A percentile compares a stretch with the other conserved stretches of the same genome.
phyloP scores from a whole-genome alignment of 2,113 vertebrate genomes.

The Mohoua ochrocephala region DNA sequence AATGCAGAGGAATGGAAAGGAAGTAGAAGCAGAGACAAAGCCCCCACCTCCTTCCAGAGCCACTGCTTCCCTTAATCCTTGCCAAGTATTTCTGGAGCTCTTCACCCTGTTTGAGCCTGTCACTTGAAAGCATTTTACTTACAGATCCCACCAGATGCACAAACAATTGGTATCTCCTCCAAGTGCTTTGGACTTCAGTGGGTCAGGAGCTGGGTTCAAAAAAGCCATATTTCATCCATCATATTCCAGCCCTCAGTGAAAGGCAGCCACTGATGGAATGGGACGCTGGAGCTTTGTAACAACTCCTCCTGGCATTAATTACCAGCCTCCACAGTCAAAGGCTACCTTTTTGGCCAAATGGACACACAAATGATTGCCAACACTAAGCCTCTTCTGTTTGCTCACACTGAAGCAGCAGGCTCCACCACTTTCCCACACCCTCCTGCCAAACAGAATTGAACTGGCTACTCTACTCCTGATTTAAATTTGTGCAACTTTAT shows the following conservation, averaged over 20 bases:
- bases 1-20: not conserved
- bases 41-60: not conserved
- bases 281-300: not conserved
- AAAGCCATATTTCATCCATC: not conserved
- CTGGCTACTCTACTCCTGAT: not conserved
- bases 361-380: not conserved
- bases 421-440: not conserved
- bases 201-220: not conserved
- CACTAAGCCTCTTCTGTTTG: not conserved
- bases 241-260: not conserved
- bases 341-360: not conserved
- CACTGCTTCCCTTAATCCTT: not conserved
- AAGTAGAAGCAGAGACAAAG: not conserved
- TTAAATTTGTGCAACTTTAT: not conserved
- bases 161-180: not conserved
- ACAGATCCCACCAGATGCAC: not conserved
- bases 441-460: not conserved
- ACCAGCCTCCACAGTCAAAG: not conserved
- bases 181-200: not conserved
- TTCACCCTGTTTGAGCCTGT: not conserved
- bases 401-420: not conserved
- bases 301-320: not conserved
- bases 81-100: not conserved
- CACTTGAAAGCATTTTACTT: not conserved
- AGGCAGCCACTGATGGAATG: not conserved